A percentile compares a stretch with the other conserved stretches of the same genome.
Conservation (phyloP, 1,140 invertebrate species). For the Diachasma alloeum region DNA sequence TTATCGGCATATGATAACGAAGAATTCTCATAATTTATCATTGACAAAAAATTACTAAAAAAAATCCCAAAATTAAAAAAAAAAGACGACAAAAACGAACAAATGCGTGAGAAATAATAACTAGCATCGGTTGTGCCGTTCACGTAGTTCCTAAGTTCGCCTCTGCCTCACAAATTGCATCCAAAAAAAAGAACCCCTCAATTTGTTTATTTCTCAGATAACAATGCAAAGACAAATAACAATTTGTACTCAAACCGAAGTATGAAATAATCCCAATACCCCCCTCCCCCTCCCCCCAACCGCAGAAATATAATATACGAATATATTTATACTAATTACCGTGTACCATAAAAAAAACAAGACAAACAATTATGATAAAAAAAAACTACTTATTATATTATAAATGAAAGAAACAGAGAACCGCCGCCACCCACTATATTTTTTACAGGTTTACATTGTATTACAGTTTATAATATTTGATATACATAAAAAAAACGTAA, state of each 20-base stretch:
- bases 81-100: slow-evolving; percentile 29
- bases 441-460: slow-evolving; percentile 68
- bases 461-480: slow-evolving; percentile 67
- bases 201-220: slow-evolving; percentile 6
- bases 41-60: not conserved
- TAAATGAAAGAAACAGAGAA: slow-evolving; percentile 47
- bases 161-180: slow-evolving; percentile 62
- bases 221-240: slow-evolving; percentile 33
- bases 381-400: slow-evolving; percentile 7
- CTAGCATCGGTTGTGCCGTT: slow-evolving; percentile 65
- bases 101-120: slow-evolving; percentile 58
- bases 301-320: slow-evolving; percentile 60
- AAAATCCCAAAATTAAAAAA: not conserved
- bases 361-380: slow-evolving; percentile 10
- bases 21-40: not conserved
- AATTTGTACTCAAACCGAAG: slow-evolving; percentile 36
- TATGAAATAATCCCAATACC: slow-evolving; percentile 29
- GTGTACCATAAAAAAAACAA: slow-evolving; percentile 57
- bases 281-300: slow-evolving; percentile 10
- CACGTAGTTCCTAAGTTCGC: slow-evolving; percentile 65
- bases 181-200: not conserved
- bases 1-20: not conserved
- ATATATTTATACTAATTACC: slow-evolving; percentile 64
- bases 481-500: slow-evolving; percentile 56
- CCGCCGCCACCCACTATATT: slow-evolving; percentile 66